Percentiles rank a stretch among this genome's conserved stretches.
Conservation (phyloP, 2,113 vertebrate genomes). For the Tympanuchus pallidicinctus region DNA sequence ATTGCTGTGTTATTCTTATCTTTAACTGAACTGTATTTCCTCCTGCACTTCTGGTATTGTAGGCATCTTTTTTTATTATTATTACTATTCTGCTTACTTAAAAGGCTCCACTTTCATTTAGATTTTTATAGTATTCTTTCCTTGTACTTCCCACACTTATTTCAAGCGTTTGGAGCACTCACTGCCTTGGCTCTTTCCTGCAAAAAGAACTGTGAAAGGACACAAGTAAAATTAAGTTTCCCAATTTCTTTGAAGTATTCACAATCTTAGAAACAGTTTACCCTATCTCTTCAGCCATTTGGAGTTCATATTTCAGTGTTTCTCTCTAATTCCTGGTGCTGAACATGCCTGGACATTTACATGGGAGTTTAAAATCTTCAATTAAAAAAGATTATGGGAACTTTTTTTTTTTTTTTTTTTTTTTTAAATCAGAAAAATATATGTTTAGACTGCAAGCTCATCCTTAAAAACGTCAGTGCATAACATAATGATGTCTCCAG, state of each 20-base stretch:
- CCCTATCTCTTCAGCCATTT: background rate
- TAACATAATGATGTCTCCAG: background rate
- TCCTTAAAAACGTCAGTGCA: background rate
- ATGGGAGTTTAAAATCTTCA: background rate
- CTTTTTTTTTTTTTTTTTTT: fast-evolving
- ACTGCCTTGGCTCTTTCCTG: background rate
- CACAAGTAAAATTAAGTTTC: background rate
- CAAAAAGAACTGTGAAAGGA: background rate
- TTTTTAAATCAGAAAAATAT: background rate
- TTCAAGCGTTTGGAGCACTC: background rate
- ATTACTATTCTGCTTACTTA: background rate
- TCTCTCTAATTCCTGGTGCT: background rate
- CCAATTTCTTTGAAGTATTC: background rate
- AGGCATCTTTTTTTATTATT: background rate
- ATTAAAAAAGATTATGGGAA: background rate
- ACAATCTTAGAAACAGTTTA: background rate
- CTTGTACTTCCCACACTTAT: background rate
- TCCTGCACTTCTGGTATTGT: background rate
- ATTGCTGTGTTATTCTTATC: background rate
- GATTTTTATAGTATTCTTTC: background rate
- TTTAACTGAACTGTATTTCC: background rate
- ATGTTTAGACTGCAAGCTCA: background rate
- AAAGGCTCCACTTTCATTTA: background rate
- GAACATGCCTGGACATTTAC: background rate
- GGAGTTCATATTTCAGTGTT: background rate